These are phyloP conservation scores for Parazoanthus swiftii DNA, from an alignment of 92 coral and sea anemone genomes.

Conservation along the genomic window DNA sequence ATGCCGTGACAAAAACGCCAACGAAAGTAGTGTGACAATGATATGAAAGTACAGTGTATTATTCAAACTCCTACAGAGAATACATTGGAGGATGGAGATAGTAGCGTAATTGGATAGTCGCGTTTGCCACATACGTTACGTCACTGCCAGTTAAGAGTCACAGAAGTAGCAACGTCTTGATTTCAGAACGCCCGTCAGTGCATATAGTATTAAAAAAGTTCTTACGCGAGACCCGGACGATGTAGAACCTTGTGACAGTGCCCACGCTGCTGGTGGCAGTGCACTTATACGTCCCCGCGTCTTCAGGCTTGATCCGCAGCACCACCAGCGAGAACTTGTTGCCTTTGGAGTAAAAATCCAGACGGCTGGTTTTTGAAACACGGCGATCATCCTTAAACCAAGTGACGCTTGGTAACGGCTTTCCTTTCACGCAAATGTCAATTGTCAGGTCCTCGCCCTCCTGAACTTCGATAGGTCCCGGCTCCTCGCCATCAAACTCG, in stretches of 20 bases:
- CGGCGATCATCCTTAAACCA: conserved; percentile 52
- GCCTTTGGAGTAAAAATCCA: conserved; percentile 44
- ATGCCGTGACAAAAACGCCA: background rate
- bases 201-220: background rate
- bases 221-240: conserved; percentile 50
- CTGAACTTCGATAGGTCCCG: conserved; percentile 54
- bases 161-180: background rate
- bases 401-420: conserved; percentile 50
- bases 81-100: background rate
- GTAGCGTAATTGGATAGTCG: background rate
- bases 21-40: background rate
- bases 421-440: conserved; percentile 48
- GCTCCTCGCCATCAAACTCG: conserved; percentile 62
- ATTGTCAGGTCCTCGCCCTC: conserved; percentile 58
- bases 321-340: conserved; percentile 47
- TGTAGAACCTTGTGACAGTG: conserved; percentile 43
- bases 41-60: background rate
- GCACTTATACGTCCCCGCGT: conserved; percentile 56
- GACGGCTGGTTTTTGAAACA: conserved; percentile 46
- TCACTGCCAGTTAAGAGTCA: background rate
- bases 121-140: background rate
- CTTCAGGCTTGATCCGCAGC: conserved; percentile 46
- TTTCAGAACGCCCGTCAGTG: background rate
- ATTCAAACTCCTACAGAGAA: background rate
- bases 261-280: conserved; percentile 52